Conservation (phyloP, 2,888 invertebrate genomes). For the Agriopis leucophaearia region DNA sequence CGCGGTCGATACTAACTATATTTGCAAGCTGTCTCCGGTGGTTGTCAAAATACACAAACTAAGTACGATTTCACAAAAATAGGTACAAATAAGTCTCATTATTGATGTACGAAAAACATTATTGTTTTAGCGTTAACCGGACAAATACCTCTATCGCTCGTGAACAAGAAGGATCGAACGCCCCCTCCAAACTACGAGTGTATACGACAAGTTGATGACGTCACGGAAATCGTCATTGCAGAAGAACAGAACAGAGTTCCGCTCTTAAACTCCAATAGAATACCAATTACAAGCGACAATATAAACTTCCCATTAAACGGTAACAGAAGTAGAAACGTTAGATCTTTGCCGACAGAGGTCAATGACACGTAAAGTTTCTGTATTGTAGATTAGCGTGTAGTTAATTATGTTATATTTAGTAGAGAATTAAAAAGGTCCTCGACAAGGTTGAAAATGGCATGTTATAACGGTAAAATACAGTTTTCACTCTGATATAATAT, state of each 20-base stretch:
- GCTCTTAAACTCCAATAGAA: constrained; percentile 50
- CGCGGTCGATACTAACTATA: no score
- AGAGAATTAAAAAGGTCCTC: constrained; percentile 20
- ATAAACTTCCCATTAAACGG: constrained; percentile 53
- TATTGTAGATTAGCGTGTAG: constrained; percentile 18
- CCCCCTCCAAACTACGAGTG: constrained; percentile 77
- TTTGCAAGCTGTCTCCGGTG: no score
- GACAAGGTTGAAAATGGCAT: neutral
- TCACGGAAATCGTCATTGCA: constrained; percentile 69
- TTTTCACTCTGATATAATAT: neutral
- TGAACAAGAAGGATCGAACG: constrained; percentile 58
- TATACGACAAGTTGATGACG: constrained; percentile 63
- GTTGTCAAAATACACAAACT: neutral
- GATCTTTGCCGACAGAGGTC: constrained; percentile 49
- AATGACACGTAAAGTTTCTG: constrained; percentile 63
- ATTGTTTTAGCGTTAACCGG: constrained; percentile 72
- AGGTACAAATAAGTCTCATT: neutral
- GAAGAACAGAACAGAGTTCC: constrained; percentile 64
- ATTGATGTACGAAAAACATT: constrained; percentile 1
- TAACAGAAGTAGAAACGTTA: constrained; percentile 45
- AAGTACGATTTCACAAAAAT: neutral
- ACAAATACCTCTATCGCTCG: constrained; percentile 67
- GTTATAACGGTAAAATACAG: neutral
- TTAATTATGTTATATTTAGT: constrained; percentile 6
- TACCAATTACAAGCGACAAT: constrained; percentile 41